A percentile compares a stretch with the other conserved stretches of the same genome.
phyloP scores from a whole-genome alignment of 2,113 vertebrate species.

The Asarcornis scutulata region DNA sequence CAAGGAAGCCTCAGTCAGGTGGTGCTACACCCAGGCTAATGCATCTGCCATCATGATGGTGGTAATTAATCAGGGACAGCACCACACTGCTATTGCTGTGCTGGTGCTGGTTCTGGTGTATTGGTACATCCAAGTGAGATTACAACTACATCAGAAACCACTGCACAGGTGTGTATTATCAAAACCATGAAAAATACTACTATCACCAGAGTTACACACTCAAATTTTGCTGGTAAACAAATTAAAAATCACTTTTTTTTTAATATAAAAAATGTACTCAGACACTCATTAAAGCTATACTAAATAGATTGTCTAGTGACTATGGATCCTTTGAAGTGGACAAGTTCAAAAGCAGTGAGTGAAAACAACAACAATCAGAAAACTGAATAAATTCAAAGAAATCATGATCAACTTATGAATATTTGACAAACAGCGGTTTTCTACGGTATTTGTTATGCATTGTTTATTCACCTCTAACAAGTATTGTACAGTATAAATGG shows the following conservation, averaged over 20 bases:
- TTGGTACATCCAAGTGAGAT: background rate
- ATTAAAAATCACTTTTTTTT: background rate
- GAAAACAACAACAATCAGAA: background rate
- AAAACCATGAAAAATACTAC: background rate
- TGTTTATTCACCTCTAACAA: constrained; percentile 23
- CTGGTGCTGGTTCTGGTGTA: background rate
- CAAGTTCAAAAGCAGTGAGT: background rate
- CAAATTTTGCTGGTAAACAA: background rate
- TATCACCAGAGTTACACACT: background rate
- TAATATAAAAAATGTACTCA: background rate
- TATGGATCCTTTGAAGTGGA: background rate
- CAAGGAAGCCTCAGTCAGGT: background rate
- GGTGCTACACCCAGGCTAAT: background rate
- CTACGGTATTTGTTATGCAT: background rate
- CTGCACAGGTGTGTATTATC: background rate
- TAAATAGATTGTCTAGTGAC: background rate
- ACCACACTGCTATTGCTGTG: background rate
- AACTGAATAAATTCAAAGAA: background rate
- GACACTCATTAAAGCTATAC: background rate
- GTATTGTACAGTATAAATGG: background rate
- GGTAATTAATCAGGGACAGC: background rate
- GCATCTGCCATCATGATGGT: background rate
- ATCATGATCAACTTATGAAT: background rate
- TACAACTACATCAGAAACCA: background rate
- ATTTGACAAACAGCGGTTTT: constrained; percentile 10